phyloP scores from a whole-genome alignment of 2,888 invertebrate species.

The Noctua janthe region DNA sequence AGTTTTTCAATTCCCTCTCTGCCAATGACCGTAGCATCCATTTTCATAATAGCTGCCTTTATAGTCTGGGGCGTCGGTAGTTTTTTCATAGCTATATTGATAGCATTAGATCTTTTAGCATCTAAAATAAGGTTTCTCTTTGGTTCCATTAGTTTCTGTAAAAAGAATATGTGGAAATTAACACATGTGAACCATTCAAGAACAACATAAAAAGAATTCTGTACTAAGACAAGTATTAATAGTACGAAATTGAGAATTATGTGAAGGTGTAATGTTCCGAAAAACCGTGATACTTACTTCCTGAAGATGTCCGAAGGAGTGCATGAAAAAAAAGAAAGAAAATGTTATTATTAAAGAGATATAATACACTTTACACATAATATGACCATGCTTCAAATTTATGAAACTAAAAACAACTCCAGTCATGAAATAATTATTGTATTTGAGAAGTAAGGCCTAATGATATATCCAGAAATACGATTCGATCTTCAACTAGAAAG shows the following conservation, averaged over 20 bases:
- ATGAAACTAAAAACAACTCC: background rate
- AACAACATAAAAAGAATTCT: background rate
- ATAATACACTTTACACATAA: slow-evolving; percentile 9
- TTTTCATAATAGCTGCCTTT: slow-evolving; percentile 99
- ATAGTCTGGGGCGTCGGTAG: slow-evolving; percentile 99
- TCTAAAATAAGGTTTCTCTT: slow-evolving; percentile 95
- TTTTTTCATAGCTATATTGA: slow-evolving; percentile 99
- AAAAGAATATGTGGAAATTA: slow-evolving; percentile 30
- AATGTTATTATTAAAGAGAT: slow-evolving; percentile 40
- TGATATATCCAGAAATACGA: background rate
- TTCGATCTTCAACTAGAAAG: background rate
- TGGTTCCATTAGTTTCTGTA: slow-evolving; percentile 87
- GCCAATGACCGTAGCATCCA: slow-evolving; percentile 99
- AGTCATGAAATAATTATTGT: background rate
- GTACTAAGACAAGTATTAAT: background rate
- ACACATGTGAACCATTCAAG: background rate
- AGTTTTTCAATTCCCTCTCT: slow-evolving; percentile 99
- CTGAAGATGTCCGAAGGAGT: slow-evolving; percentile 63
- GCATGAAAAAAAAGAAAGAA: slow-evolving; percentile 72
- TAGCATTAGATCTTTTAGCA: slow-evolving; percentile 99
- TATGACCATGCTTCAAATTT: background rate
- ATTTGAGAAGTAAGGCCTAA: background rate
- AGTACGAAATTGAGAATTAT: slow-evolving; percentile 3
- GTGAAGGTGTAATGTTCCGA: background rate
- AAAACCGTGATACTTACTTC: slow-evolving; percentile 76